Conservation (phyloP, 2,113 vertebrate genomes). For the Motacilla tschutschensis region DNA sequence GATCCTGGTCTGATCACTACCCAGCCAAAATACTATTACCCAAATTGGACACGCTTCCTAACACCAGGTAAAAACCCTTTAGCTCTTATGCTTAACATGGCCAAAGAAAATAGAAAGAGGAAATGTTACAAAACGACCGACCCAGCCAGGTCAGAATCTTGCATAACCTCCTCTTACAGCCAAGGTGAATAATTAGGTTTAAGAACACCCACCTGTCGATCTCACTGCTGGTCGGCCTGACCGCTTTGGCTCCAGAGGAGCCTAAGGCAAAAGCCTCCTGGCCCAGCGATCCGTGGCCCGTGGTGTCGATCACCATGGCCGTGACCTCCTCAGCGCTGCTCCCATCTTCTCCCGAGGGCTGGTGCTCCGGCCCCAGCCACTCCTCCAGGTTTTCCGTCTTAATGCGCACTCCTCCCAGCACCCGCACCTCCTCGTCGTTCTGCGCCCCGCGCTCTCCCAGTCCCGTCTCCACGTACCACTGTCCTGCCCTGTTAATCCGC, state of each 20-base stretch:
- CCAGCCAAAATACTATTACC: neutral
- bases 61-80: neutral
- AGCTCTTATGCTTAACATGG: neutral
- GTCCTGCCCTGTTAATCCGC: slow-evolving; percentile 92
- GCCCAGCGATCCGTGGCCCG: slow-evolving; percentile 82
- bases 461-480: slow-evolving; percentile 94
- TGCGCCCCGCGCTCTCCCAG: slow-evolving; percentile 76
- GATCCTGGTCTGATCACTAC: neutral
- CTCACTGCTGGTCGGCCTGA: slow-evolving; percentile 90
- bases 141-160: neutral
- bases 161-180: neutral
- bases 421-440: slow-evolving; percentile 78
- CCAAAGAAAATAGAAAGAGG: neutral
- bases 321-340: slow-evolving; percentile 86
- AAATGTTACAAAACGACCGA: neutral
- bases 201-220: slow-evolving; percentile 84
- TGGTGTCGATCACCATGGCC: slow-evolving; percentile 92
- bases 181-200: neutral
- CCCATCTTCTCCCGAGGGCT: slow-evolving; percentile 87
- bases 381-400: slow-evolving; percentile 94
- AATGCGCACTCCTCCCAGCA: slow-evolving; percentile 85
- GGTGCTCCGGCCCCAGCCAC: slow-evolving; percentile 89
- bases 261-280: slow-evolving; percentile 78
- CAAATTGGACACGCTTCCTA: neutral
- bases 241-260: slow-evolving; percentile 75